Evolutionary conservation across 2,888 invertebrate species (phyloP).

Genomic region (Ceratothoa steindachneri): DNA sequence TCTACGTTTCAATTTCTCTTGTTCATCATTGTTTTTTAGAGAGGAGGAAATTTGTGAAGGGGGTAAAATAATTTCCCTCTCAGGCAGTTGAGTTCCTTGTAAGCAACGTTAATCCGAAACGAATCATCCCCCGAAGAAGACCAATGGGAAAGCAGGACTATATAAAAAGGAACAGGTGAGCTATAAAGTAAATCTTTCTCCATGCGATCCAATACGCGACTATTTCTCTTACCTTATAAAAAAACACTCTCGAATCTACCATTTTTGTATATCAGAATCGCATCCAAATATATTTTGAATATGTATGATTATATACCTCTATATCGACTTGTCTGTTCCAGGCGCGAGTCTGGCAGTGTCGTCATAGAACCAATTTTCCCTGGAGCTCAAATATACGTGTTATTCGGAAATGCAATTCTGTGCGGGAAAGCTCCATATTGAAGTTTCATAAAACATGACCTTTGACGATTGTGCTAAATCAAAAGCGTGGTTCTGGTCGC

Average conservation of each 20-base stretch:
- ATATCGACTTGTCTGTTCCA: constrained; percentile 13
- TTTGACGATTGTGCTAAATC: constrained; percentile 10
- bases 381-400: not conserved
- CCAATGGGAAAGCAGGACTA: too few species aligned
- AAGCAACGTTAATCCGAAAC: too few species aligned
- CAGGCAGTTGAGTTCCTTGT: too few species aligned
- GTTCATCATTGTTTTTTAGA: too few species aligned
- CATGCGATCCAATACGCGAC: not conserved
- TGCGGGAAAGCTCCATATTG: constrained; percentile 2
- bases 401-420: constrained; percentile 12
- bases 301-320: constrained; percentile 3
- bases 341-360: not conserved
- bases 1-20: too few species aligned
- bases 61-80: too few species aligned
- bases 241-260: constrained; percentile 1
- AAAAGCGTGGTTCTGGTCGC: not conserved
- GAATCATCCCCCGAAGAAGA: too few species aligned
- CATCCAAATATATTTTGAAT: constrained; percentile 5
- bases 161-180: constrained; percentile 5
- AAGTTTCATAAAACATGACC: constrained; percentile 13
- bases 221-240: constrained; percentile 5
- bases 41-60: too few species aligned
- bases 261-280: constrained; percentile 11
- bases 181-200: constrained; percentile 11
- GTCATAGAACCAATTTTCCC: not conserved